phyloP scores from a whole-genome alignment of 2,797 vertebrate species.

The Remorina albescens region DNA sequence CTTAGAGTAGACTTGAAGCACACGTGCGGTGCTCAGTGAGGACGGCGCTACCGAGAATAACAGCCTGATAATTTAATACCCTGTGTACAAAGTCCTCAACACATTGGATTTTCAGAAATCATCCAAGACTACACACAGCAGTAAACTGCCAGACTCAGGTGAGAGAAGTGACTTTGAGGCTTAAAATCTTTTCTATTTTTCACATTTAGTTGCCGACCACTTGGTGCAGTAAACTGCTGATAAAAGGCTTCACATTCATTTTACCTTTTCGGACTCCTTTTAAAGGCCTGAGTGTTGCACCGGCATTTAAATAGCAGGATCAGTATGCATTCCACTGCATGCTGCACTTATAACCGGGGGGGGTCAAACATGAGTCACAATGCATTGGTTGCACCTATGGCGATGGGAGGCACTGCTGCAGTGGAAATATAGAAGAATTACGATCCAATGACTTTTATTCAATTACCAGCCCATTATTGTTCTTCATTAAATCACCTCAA shows the following conservation, averaged over 20 bases:
- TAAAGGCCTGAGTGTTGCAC: conserved; percentile 14
- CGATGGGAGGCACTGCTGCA: conserved; percentile 21
- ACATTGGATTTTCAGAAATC: conserved; percentile 35
- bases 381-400: neutral
- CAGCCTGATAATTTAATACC: conserved; percentile 18
- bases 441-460: conserved; percentile 35
- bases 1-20: conserved; percentile 6
- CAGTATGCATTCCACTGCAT: conserved; percentile 14
- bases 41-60: conserved; percentile 22
- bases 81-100: conserved; percentile 43
- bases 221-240: conserved; percentile 41
- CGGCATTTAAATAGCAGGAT: conserved; percentile 31
- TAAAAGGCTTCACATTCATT: conserved; percentile 24
- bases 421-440: conserved; percentile 33
- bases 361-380: conserved; percentile 45
- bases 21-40: conserved; percentile 6
- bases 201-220: conserved; percentile 54
- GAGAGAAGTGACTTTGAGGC: conserved; percentile 11
- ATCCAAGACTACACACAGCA: conserved; percentile 54
- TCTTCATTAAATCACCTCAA: conserved; percentile 51
- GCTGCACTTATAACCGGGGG: conserved; percentile 17
- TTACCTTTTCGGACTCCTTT: conserved; percentile 30
- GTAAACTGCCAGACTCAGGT: conserved; percentile 39
- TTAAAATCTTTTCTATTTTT: conserved; percentile 53
- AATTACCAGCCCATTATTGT: conserved; percentile 38